Base-by-base conservation (phyloP, 2,113 vertebrate species). In the Phocoena sinus region DNA sequence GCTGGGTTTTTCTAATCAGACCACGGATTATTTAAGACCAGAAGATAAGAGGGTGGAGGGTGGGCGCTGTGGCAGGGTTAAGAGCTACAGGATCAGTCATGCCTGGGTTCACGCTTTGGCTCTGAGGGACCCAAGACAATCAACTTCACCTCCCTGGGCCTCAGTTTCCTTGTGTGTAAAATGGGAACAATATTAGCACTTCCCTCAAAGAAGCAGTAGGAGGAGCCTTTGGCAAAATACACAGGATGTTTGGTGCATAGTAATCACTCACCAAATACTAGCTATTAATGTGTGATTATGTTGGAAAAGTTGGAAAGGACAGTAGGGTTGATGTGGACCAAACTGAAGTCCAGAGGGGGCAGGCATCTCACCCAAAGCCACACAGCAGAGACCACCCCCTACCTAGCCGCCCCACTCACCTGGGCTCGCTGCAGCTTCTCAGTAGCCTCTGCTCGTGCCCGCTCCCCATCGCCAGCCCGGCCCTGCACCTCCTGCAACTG, bases 401-500 rank as follows among this genome's bases (percentile, higher is more conserved):
- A 8, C 23, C 58, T 14, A 3, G 41, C 31, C 0, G 0, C 28
- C 17, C 47, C 8, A 9, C 94, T 97, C 92, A 99, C 99, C 99
- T 99, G 99, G 15, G 99, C 97, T 85, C 99, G 99, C 96, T 99
- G 98, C 47, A 99, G 70, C 73, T 99, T 98, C 89, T 99, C 99
- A 0, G 99, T 97, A 5, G 98, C 97, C 86, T 99, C 99, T 0
- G 98, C 97, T 20, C 98, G 98, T 21, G 99, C 99, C 92, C 99
- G 97, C 83, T 99, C 99, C 3, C 98, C 98, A 8, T 99, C 99
- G 0, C 97, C 36, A 2, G 98, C 98, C 2, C 99, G 99, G 68
- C 99, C 98, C 38, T 97, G 98, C 86, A 99, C 93, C 89, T 99
- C 99, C 98, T 99, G 99, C 83, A 99, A 98, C 97, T 99, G 99